phyloP scores from a whole-genome alignment of 2,888 invertebrate species.

The Amphipyra tragopoginis region DNA sequence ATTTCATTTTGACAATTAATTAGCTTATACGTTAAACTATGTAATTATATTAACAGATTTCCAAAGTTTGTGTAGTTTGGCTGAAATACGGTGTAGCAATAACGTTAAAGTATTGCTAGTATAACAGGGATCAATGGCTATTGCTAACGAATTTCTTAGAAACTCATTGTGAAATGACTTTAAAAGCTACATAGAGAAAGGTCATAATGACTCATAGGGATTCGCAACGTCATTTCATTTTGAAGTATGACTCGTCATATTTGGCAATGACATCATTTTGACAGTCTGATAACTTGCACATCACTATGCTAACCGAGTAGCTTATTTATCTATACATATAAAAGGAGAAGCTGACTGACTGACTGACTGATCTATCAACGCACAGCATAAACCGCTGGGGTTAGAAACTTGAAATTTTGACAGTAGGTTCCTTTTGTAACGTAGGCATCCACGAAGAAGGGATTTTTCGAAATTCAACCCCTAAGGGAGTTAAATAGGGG shows the following conservation, averaged over 20 bases:
- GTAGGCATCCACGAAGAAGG: too few relatives aligned
- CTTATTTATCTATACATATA: constrained; percentile 30
- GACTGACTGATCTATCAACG: too few relatives aligned
- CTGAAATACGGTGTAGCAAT: background rate
- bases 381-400: too few relatives aligned
- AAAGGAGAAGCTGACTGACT: too few relatives aligned
- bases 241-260: background rate
- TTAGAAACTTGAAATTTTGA: too few relatives aligned
- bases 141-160: constrained; percentile 2
- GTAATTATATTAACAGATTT: background rate
- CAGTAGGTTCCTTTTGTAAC: too few relatives aligned
- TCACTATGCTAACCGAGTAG: constrained; percentile 9
- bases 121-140: background rate
- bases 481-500: too few relatives aligned
- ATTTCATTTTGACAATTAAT: too few relatives aligned
- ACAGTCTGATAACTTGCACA: constrained; percentile 28
- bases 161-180: background rate
- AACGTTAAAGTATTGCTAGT: background rate
- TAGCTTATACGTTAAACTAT: background rate
- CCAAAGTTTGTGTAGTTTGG: background rate
- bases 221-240: constrained; percentile 3
- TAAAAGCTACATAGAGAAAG: background rate
- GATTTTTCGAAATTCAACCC: too few relatives aligned
- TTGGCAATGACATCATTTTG: constrained; percentile 45
- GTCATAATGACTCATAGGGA: constrained; percentile 2